Percentiles rank a stretch among this genome's conserved stretches.
These are phyloP conservation scores for Coregonus sp. DNA, from an alignment of 2,797 vertebrate species.

Conservation along the genomic window DNA sequence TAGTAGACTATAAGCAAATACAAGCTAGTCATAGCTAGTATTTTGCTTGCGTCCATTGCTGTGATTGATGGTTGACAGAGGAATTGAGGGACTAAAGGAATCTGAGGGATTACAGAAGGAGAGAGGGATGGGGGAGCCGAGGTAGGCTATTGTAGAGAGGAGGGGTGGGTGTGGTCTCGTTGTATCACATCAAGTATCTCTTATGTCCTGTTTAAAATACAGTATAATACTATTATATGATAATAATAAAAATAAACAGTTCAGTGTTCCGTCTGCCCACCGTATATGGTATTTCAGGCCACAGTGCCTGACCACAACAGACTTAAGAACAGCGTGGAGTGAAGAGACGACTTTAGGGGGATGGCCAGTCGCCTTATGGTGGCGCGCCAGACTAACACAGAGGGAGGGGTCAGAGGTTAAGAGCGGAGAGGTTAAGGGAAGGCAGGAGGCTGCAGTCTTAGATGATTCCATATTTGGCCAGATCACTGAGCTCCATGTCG, in stretches of 20 bases:
- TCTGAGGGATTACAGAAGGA: conserved; percentile 1
- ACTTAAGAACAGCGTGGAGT: conserved; percentile 54
- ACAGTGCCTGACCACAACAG: conserved; percentile 44
- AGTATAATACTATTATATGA: conserved; percentile 48
- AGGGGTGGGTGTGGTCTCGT: conserved; percentile 54
- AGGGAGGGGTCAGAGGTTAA: conserved; percentile 6
- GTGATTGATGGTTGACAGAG: not conserved
- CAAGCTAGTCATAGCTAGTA: conserved; percentile 51
- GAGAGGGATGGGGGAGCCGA: not conserved
- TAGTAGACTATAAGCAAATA: conserved; percentile 65
- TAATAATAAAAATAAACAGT: conserved; percentile 58
- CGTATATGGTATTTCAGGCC: not conserved
- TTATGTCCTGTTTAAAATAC: conserved; percentile 64
- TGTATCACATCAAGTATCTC: conserved; percentile 59
- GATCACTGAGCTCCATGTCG: conserved; percentile 84
- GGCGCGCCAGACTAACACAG: conserved; percentile 34
- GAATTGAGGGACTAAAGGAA: not conserved
- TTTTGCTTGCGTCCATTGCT: conserved; percentile 61
- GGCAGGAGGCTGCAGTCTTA: conserved; percentile 65
- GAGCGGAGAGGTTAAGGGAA: conserved; percentile 43
- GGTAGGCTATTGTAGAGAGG: conserved; percentile 20
- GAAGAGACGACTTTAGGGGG: conserved; percentile 68
- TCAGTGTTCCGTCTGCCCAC: conserved; percentile 35
- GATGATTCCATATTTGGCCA: conserved; percentile 85
- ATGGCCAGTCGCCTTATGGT: conserved; percentile 53